These are phyloP conservation scores for Neelides sp. DNA, from an alignment of 1,140 invertebrate species.

Conservation along the genomic window DNA sequence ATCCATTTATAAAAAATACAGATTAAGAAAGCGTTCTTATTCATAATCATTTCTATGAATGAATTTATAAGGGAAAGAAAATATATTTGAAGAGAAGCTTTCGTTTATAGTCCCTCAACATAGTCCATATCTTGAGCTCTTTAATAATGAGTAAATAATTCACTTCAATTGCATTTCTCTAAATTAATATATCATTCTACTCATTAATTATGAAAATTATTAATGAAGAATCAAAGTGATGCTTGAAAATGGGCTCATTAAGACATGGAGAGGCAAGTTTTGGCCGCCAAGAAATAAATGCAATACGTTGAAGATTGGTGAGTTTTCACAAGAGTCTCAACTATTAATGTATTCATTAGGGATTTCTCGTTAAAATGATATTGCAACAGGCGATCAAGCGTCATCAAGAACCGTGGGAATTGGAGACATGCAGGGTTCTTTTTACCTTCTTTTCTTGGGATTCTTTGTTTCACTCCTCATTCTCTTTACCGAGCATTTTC, in stretches of 20 bases:
- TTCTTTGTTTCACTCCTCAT: conserved; percentile 12
- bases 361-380: too few relatives aligned
- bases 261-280: conserved; percentile 64
- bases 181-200: conserved; percentile 4
- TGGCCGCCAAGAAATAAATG: conserved; percentile 68
- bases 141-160: conserved; percentile 45
- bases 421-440: conserved; percentile 29
- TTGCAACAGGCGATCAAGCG: neutral
- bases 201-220: conserved; percentile 7
- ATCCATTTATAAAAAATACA: conserved; percentile 10
- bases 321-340: too few relatives aligned
- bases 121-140: conserved; percentile 56
- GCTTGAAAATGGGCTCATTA: conserved; percentile 69
- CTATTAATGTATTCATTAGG: too few relatives aligned
- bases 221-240: conserved; percentile 54
- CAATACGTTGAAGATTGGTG: too few relatives aligned
- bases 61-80: conserved; percentile 45
- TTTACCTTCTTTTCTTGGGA: conserved; percentile 22
- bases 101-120: conserved; percentile 55
- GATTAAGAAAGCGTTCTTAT: conserved; percentile 7
- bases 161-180: conserved; percentile 10
- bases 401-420: conserved; percentile 19
- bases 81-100: conserved; percentile 65
- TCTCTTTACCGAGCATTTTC: conserved; percentile 13
- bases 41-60: neutral